Evolutionary conservation across 2,113 vertebrate species (phyloP).

Genomic region (Manacus vitellinus): DNA sequence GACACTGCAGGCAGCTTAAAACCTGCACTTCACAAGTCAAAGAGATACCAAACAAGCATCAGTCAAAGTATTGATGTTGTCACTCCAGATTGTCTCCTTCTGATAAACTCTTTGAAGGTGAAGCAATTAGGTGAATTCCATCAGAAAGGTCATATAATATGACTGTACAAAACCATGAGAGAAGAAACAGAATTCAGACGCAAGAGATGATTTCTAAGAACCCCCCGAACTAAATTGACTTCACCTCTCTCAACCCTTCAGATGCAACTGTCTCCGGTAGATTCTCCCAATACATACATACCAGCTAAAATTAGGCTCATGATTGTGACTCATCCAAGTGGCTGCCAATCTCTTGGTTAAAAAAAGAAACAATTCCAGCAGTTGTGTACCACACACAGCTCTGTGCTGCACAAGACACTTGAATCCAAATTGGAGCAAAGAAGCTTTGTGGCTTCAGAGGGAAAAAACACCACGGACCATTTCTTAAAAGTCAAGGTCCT

Average conservation of each 20-base stretch:
- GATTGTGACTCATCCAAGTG: constrained; percentile 56
- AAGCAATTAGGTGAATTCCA: constrained; percentile 7
- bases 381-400: neutral
- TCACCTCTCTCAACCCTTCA: neutral
- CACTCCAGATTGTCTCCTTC: neutral
- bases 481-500: neutral
- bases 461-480: neutral
- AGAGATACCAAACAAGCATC: neutral
- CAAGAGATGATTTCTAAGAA: neutral
- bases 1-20: neutral
- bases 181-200: neutral
- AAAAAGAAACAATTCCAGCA: constrained; percentile 65
- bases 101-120: constrained; percentile 23
- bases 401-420: neutral
- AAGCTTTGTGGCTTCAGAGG: neutral
- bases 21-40: neutral
- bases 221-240: neutral
- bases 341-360: constrained; percentile 53
- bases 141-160: neutral
- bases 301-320: constrained; percentile 58
- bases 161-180: neutral
- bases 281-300: constrained; percentile 13
- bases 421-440: constrained; percentile 4
- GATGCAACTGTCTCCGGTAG: neutral
- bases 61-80: constrained; percentile 17